These are phyloP conservation scores for Platysteira castanea DNA, from an alignment of 2,113 vertebrate genomes.

Conservation along the genomic window DNA sequence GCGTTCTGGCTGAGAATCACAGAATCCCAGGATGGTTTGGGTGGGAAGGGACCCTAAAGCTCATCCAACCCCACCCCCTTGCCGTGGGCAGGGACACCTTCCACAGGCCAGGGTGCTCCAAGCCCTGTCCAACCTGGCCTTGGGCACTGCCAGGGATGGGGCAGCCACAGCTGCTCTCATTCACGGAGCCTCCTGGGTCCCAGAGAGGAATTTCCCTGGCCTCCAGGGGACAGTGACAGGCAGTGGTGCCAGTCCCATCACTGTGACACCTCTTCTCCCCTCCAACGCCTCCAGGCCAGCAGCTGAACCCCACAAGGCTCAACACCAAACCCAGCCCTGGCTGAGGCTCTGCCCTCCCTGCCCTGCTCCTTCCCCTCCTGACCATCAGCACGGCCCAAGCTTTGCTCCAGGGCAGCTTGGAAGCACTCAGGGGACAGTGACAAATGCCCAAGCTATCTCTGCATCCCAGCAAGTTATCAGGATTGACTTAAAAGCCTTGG, in stretches of 20 bases:
- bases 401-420: neutral
- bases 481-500: constrained; percentile 26
- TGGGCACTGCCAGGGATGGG: neutral
- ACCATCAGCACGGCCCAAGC: neutral
- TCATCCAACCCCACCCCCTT: neutral
- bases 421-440: neutral
- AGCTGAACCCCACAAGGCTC: neutral
- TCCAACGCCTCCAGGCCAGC: neutral
- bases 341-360: neutral
- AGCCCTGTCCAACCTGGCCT: fast-evolving
- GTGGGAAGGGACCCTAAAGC: neutral
- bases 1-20: fast-evolving
- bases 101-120: fast-evolving
- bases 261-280: neutral
- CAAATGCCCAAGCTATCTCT: neutral
- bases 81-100: neutral
- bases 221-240: neutral
- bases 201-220: neutral
- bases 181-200: neutral
- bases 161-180: neutral
- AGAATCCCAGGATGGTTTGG: neutral
- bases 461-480: constrained; percentile 46
- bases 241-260: fast-evolving
- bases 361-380: neutral
- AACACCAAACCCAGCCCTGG: neutral